Conservation (phyloP, 1,140 invertebrate species). For the Drosophila lacteicornis region DNA sequence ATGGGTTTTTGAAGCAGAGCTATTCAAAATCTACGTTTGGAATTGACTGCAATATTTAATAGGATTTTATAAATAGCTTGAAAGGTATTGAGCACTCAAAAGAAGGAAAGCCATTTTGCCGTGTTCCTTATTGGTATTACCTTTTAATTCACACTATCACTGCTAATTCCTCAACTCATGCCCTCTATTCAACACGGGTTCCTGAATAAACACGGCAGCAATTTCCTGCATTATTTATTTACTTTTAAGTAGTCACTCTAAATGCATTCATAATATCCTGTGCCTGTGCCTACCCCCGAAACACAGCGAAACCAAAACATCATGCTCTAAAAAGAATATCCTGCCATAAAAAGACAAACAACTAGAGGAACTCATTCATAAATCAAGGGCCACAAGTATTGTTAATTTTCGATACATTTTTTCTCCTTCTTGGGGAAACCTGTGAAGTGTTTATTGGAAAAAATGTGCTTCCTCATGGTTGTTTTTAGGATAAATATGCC, state of each 20-base stretch:
- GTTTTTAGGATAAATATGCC: constrained; percentile 54
- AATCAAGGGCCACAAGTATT: constrained; percentile 70
- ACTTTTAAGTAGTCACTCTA: constrained; percentile 67
- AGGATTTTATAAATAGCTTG: background rate
- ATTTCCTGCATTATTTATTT: constrained; percentile 75
- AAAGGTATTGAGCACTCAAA: background rate
- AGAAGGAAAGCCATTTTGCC: background rate
- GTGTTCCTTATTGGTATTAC: background rate
- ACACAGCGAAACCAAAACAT: constrained; percentile 33
- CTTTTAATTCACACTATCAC: constrained; percentile 1
- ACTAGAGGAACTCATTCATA: constrained; percentile 70
- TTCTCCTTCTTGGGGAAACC: constrained; percentile 32
- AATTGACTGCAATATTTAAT: background rate
- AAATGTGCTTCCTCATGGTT: constrained; percentile 75
- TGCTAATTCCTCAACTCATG: constrained; percentile 51
- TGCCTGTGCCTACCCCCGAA: constrained; percentile 34
- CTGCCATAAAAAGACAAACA: constrained; percentile 52
- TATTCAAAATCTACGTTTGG: background rate
- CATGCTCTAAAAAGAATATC: constrained; percentile 64
- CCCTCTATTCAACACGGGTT: constrained; percentile 15
- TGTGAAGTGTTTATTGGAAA: constrained; percentile 61
- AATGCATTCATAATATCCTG: constrained; percentile 48
- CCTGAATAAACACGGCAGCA: constrained; percentile 57
- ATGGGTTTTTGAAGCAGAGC: too few relatives aligned
- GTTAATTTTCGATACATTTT: constrained; percentile 70